Conservation (phyloP, 2,888 invertebrate species). For the Holacanthella duospinosa region DNA sequence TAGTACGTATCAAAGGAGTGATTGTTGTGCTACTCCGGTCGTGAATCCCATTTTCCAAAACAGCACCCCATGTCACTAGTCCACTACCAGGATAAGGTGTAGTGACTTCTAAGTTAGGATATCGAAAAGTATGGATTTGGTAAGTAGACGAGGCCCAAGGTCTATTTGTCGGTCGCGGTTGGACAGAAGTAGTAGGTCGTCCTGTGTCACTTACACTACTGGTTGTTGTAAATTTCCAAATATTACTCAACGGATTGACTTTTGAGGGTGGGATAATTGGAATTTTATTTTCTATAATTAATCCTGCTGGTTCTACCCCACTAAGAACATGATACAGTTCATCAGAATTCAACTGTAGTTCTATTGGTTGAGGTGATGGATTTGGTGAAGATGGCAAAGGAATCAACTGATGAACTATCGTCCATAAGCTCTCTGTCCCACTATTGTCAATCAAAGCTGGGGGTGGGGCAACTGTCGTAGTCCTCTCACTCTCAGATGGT, state of each 20-base stretch:
- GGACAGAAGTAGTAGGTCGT: background rate
- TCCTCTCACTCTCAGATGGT: constrained; percentile 10
- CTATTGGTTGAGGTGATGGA: no score
- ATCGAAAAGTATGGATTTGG: constrained; percentile 34
- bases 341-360: constrained; percentile 14
- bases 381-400: background rate
- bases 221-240: constrained; percentile 19
- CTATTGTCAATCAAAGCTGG: background rate
- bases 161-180: constrained; percentile 20
- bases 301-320: background rate
- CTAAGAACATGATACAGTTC: constrained; percentile 13
- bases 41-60: constrained; percentile 8
- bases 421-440: constrained; percentile 29
- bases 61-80: constrained; percentile 28
- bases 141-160: constrained; percentile 36
- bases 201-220: constrained; percentile 15
- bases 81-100: constrained; percentile 13
- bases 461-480: background rate
- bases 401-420: constrained; percentile 29
- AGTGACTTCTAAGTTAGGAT: constrained; percentile 17
- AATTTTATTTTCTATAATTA: background rate
- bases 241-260: background rate
- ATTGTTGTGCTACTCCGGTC: background rate
- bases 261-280: background rate
- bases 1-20: background rate